Base-by-base conservation (phyloP, 2,113 vertebrate genomes). In the Thermophis baileyi region DNA sequence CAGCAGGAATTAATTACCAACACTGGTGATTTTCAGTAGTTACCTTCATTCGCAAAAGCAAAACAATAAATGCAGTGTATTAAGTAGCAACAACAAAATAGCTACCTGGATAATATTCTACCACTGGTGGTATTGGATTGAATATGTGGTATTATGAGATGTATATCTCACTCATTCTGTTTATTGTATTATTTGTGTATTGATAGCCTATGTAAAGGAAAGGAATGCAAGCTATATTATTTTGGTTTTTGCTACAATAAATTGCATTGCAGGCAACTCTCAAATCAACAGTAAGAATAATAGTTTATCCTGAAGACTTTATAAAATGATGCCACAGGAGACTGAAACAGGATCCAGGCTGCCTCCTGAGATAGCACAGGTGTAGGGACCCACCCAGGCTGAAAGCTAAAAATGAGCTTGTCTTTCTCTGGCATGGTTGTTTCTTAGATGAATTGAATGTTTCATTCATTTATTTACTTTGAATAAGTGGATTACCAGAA, bases 1-100 rank as follows among this genome's bases (percentile, higher is more conserved):
- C 81, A 93, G 16, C 30, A 93, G 89, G 54, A 63, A 90, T 90
- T 90, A 90, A 87, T 93, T 51, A 93, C 25, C 46, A 60, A 24
- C 20, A 87, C 11, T 63, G 55, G 22, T 63, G 35, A 50, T 49
- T 88, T 92, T 50, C 63, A 57, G 16, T 20, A 35, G 92, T 24
- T 50, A 74, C 89, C 46, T 85, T 74, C n/a, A 35, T 54, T 89
- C 49, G 30, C 74, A 85, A 89, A 89, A 89, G 69, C 44, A 89
- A 46, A 85, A 92, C 44, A 89, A 85, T 55, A 3, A 92, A 44
- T 85, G 47, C 27, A 81, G 6, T 16, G 51, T 49, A 69, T 30
- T 50, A 69, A 57, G 49, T 16, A 86, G 20, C 6, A 89, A 54
- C 49, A 85, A 85, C 50, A 53, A 53, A 89, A 89, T 40, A 89